Base-by-base conservation (phyloP, 2,888 invertebrate species). In the Cosmia pyralina region DNA sequence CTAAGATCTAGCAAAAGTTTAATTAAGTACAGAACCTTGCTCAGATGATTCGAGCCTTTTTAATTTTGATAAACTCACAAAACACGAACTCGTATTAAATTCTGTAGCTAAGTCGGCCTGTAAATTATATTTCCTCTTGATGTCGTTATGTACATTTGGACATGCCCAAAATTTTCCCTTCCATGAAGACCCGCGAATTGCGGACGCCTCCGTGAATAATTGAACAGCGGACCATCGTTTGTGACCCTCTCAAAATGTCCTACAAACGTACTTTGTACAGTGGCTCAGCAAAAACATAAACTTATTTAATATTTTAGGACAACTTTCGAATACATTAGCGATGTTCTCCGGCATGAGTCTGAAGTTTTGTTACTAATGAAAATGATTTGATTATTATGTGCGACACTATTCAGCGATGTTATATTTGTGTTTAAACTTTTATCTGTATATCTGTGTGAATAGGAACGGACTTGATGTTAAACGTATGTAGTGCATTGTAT, bases 391-490 rank as follows among this genome's bases (percentile, higher is more conserved):
- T 57, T 44, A 63, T 50, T 52, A 59, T 55, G 48, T 69, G 53
- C 59, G 59, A 69, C 62, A 48, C 41, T 58, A 46, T 57, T 53
- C 44, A 65, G 55, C 53, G 50, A 48, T 58, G 17, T 60, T 57
- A 65, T 60, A 11, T 64, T 22, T 46, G 46, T 59, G 22, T 52
- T 55, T 41, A n/a, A 79, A 60, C 55, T 50, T 6, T 46, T 41
- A 19, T 75, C 22, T 57, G 38, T 77, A 55, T 59, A 57, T 60
- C 46, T 72, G 60, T 72, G 64, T 64, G 69, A 57, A 77, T 63
- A 79, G 82, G 85, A 86, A 81, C 67, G 82, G 75, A 84, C 85
- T 84, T 84, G 82, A 86, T 84, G 74, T 81, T 72, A 68, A 55
- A 72, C 41, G 72, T 66, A 75, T 69, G 60, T 69, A 76, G 74